These are phyloP conservation scores for Montifringilla adamsi DNA, from an alignment of 2,113 vertebrate genomes.

Conservation along the genomic window DNA sequence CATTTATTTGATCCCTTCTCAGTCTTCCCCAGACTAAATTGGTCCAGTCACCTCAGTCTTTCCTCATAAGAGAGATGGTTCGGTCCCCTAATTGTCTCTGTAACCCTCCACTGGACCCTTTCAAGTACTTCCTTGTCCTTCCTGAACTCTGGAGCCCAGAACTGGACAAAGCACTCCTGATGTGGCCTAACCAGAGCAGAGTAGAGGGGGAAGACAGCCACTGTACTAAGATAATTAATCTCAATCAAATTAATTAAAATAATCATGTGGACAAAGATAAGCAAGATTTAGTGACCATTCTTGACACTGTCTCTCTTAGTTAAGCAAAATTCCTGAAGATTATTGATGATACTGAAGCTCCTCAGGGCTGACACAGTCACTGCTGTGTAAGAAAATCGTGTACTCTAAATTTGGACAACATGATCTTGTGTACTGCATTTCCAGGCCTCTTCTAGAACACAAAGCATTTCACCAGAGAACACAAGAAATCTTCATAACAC, in stretches of 20 bases:
- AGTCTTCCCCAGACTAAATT: not conserved
- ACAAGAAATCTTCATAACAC: not conserved
- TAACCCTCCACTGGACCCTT: not conserved
- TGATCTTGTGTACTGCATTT: not conserved
- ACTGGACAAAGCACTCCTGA: not conserved
- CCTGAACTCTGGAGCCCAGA: not conserved
- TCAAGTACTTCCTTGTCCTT: not conserved
- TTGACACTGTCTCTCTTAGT: slow-evolving; percentile 37
- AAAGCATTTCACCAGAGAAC: not conserved
- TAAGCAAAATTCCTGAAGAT: slow-evolving; percentile 11
- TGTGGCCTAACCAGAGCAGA: not conserved
- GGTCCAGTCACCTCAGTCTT: not conserved
- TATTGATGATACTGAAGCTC: slow-evolving; percentile 10
- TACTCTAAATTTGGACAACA: not conserved
- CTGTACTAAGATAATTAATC: slow-evolving; percentile 21
- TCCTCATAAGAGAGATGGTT: not conserved
- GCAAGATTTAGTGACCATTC: slow-evolving; percentile 21
- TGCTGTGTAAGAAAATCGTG: not conserved
- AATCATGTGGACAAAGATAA: slow-evolving; percentile 42
- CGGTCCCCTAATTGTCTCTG: too few species aligned
- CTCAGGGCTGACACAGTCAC: not conserved
- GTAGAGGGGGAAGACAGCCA: not conserved
- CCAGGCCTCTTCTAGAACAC: not conserved
- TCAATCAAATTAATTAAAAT: slow-evolving; percentile 52
- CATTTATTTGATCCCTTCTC: not conserved